Base-by-base conservation (phyloP, 2,888 invertebrate genomes). In the Eupithecia tripunctaria region DNA sequence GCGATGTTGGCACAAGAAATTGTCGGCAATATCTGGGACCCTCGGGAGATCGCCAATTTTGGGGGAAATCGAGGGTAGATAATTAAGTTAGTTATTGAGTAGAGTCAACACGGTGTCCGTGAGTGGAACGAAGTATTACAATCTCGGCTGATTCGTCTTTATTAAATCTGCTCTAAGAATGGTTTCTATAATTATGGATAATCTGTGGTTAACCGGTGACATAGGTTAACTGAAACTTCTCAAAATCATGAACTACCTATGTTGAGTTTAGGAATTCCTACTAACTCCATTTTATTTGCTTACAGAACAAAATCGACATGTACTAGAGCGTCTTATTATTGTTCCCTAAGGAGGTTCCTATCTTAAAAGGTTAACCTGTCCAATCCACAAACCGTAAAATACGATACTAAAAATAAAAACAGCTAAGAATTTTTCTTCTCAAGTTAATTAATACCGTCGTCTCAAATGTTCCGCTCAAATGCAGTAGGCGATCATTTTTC, bases 1-100 rank as follows among this genome's bases (percentile, higher is more conserved):
- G 84, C 81, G 82, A 81, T 93, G 92, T 94, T 94, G 91, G 92
- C 91, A 90, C 89, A 94, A 93, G 94, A 93, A 93, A 94, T 94
- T 92, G 89, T 86, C 87, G 87, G 84, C 90, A 89, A 91, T 92
- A 91, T 90, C 84, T 87, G 84, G 88, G 86, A 88, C 89, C 91
- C 88, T 85, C 76, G 89, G 88, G 91, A 89, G 92, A 88, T 88
- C 91, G 87, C 88, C 92, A 92, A 91, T 91, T 93, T 92, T 89
- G 86, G 92, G 91, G 92, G 89, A 92, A 93, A 92, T 92, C 91
- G 91, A 90, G 88, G 88, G 87, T 72, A 89, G 91, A 93, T 94
- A 94, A 94, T 94, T 94, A 94, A 93, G 93, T 93, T 91, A 92
- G 92, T 93, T 92, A 94, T 93, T 91, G 89, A 87, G 89, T 89